A percentile compares a stretch with the other conserved stretches of the same genome.
These are phyloP conservation scores for Perithous albicinctus DNA, from an alignment of 2,888 invertebrate genomes.

Conservation along the genomic window DNA sequence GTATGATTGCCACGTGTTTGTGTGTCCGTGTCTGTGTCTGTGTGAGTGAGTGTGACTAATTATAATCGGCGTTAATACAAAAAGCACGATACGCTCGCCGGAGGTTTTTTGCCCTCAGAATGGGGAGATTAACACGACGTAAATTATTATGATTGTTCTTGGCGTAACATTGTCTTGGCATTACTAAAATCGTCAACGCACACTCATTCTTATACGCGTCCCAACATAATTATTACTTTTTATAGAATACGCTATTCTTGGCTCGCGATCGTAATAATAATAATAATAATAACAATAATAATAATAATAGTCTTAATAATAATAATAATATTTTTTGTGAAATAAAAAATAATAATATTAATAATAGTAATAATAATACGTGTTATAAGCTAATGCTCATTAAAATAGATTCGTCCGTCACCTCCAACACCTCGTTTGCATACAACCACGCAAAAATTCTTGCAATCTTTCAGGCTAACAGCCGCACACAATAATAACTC, in stretches of 20 bases:
- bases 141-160: slow-evolving; percentile 64
- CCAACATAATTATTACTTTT: slow-evolving; percentile 8
- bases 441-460: slow-evolving; percentile 3
- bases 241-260: slow-evolving; percentile 16
- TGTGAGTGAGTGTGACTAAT: slow-evolving; percentile 32
- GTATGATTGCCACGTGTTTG: slow-evolving; percentile 20
- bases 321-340: neutral
- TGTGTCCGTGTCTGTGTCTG: slow-evolving; percentile 6
- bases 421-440: slow-evolving; percentile 5
- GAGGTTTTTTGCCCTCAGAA: slow-evolving; percentile 27
- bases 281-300: slow-evolving; percentile 15
- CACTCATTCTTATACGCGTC: neutral
- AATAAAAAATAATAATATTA: no score
- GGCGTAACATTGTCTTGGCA: slow-evolving; percentile 56
- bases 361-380: neutral
- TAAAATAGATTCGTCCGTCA: slow-evolving; percentile 28
- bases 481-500: slow-evolving; percentile 35
- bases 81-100: slow-evolving; percentile 52
- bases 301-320: neutral
- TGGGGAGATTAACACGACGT: slow-evolving; percentile 45
- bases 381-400: slow-evolving; percentile 8
- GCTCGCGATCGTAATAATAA: slow-evolving; percentile 10
- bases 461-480: neutral
- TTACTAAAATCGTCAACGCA: slow-evolving; percentile 33
- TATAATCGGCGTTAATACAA: slow-evolving; percentile 42